Percentiles rank a stretch among this genome's conserved stretches.
These are phyloP conservation scores for Amphipyra tragopoginis DNA, from an alignment of 2,888 invertebrate species.

Conservation along the genomic window DNA sequence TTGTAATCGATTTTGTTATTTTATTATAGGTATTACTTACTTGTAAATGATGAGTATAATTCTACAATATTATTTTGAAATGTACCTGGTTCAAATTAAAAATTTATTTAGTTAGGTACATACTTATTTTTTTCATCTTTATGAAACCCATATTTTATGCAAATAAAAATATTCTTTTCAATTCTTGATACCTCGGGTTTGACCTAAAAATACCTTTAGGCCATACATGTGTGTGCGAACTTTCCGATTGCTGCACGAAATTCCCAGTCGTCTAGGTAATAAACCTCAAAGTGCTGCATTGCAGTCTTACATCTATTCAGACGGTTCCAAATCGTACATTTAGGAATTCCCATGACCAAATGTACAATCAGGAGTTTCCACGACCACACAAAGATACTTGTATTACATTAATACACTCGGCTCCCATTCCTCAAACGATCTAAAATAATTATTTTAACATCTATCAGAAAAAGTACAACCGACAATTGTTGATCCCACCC, in stretches of 20 bases:
- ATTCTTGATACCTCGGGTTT: too few species aligned
- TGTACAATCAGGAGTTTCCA: not conserved
- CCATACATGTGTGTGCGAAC: not conserved
- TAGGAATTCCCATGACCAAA: not conserved
- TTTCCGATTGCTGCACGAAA: conserved; percentile 12
- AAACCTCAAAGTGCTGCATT: conserved; percentile 28
- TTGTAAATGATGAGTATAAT: too few species aligned
- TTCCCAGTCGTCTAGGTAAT: conserved; percentile 7
- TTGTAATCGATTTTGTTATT: too few species aligned
- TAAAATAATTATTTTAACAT: conserved; percentile 37
- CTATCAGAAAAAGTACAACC: conserved; percentile 30
- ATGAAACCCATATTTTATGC: too few species aligned
- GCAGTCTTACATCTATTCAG: conserved; percentile 7
- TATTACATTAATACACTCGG: conserved; percentile 16
- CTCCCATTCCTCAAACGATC: conserved; percentile 17
- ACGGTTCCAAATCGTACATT: conserved; percentile 7
- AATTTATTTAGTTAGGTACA: too few species aligned
- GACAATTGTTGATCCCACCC: conserved; percentile 27
- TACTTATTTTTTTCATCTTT: too few species aligned
- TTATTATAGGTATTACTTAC: too few species aligned
- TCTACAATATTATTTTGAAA: too few species aligned
- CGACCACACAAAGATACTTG: not conserved
- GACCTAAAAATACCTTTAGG: conserved; percentile 9
- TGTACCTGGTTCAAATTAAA: too few species aligned
- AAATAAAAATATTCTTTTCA: too few species aligned